phyloP scores from a whole-genome alignment of 2,113 vertebrate genomes.

The Zingel zingel region DNA sequence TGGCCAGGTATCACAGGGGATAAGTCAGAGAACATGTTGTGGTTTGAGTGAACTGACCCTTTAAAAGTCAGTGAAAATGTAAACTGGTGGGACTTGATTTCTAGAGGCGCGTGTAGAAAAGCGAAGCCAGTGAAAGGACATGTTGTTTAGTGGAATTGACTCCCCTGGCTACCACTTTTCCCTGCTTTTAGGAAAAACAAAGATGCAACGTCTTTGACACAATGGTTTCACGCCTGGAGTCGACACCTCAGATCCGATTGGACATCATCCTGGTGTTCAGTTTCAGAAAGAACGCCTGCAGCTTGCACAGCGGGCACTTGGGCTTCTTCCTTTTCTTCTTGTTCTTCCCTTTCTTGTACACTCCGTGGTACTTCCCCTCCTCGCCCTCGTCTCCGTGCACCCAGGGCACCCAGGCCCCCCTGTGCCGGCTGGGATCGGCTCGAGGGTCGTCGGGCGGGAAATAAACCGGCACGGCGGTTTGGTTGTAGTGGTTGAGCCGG shows the following conservation, averaged over 20 bases:
- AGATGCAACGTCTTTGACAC: neutral
- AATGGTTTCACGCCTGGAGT: neutral
- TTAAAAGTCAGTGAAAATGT: neutral
- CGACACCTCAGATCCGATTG: slow-evolving; percentile 86
- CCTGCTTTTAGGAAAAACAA: neutral
- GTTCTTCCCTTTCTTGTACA: slow-evolving; percentile 77
- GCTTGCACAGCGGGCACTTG: slow-evolving; percentile 90
- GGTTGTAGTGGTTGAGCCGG: slow-evolving; percentile 90
- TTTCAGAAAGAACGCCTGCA: slow-evolving; percentile 92
- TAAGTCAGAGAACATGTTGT: neutral
- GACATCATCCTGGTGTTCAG: slow-evolving; percentile 93
- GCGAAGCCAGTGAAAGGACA: slow-evolving; percentile 23
- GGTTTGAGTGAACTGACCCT: neutral
- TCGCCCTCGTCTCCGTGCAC: slow-evolving; percentile 82
- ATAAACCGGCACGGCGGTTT: slow-evolving; percentile 90
- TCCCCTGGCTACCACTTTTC: neutral
- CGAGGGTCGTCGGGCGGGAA: slow-evolving; percentile 93
- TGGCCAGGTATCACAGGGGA: neutral
- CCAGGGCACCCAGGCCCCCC: slow-evolving; percentile 94
- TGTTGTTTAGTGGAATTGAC: neutral
- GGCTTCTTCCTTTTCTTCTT: slow-evolving; percentile 81
- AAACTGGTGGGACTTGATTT: neutral
- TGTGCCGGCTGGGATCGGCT: slow-evolving; percentile 88
- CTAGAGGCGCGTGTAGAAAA: neutral
- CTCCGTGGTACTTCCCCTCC: slow-evolving; percentile 72